phyloP scores from a whole-genome alignment of 2,888 invertebrate genomes.

The Lithophane ornitopus region DNA sequence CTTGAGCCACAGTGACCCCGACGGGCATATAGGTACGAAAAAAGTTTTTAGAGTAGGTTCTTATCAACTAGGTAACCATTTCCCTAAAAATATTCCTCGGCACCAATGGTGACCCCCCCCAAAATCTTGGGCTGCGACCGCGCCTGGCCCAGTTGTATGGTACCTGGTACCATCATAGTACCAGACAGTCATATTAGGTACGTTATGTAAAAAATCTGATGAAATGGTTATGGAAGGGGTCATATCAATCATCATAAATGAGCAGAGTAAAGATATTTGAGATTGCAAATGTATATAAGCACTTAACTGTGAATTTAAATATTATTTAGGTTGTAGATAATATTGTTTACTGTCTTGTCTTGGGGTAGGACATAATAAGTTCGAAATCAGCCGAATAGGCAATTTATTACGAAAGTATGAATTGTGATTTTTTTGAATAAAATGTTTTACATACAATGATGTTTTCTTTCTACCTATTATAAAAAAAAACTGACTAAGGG shows the following conservation, averaged over 20 bases:
- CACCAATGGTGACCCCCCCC: no score
- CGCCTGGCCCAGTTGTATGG: no score
- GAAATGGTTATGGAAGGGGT: background rate
- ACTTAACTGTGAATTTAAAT: background rate
- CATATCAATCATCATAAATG: conserved; percentile 3
- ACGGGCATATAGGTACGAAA: no score
- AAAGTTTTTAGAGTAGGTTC: no score
- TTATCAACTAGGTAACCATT: no score
- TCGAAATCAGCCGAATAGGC: conserved; percentile 23
- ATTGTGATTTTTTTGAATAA: background rate
- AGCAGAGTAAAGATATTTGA: background rate
- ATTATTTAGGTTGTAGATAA: background rate
- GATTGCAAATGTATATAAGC: background rate
- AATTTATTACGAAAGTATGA: conserved; percentile 1
- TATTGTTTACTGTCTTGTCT: conserved; percentile 11
- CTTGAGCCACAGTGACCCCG: no score
- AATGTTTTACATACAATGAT: background rate
- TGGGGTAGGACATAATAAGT: conserved; percentile 5
- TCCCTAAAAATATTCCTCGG: no score
- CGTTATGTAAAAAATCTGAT: background rate
- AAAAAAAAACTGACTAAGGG: background rate
- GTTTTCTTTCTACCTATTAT: conserved; percentile 16
- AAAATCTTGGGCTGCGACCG: no score
- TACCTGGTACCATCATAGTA: background rate
- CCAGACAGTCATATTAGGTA: background rate